A percentile compares a stretch with the other conserved stretches of the same genome.
Conservation (phyloP, 1,140 invertebrate genomes). For the Caenorhabditis latens region DNA sequence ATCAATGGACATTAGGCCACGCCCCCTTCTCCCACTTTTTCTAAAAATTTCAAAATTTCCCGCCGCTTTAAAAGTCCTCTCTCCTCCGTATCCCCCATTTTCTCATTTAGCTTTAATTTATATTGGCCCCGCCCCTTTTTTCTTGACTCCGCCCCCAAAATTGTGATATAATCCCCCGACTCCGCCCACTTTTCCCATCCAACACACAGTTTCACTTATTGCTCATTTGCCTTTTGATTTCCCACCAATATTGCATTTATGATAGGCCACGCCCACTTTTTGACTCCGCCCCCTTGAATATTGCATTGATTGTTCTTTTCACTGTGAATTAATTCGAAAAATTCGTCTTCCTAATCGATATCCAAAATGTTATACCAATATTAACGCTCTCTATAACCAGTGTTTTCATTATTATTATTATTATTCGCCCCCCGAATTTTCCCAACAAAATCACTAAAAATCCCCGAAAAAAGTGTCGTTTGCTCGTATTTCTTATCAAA, state of each 20-base stretch:
- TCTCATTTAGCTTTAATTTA: not conserved
- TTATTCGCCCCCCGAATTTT: not conserved
- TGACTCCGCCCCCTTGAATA: not conserved
- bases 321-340: no score
- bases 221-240: not conserved
- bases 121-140: not conserved
- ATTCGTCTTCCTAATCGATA: no score
- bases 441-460: not conserved
- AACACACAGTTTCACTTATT: not conserved
- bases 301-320: not conserved
- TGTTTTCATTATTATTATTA: not conserved
- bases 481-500: not conserved
- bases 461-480: not conserved
- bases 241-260: no score
- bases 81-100: not conserved
- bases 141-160: not conserved
- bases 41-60: not conserved
- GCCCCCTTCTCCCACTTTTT: not conserved
- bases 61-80: not conserved
- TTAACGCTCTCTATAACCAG: no score
- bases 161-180: slow-evolving; percentile 18
- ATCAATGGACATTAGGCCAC: slow-evolving; percentile 22
- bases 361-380: no score
- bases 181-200: not conserved
- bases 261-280: not conserved